These are phyloP conservation scores for Tragopan temminckii DNA, from an alignment of 2,797 vertebrate genomes.

Conservation along the genomic window DNA sequence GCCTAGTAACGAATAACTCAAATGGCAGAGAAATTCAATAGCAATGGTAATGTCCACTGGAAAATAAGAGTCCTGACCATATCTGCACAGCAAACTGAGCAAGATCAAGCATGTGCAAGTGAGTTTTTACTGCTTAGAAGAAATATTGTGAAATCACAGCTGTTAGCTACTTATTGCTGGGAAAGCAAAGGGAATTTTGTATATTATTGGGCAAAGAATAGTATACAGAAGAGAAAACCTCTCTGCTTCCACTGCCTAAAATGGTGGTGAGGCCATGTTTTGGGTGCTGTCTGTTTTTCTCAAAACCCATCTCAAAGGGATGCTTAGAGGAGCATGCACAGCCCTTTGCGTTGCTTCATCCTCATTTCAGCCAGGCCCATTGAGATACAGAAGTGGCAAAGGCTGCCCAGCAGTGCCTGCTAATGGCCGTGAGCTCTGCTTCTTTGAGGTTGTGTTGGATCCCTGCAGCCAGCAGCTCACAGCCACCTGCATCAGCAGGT, in stretches of 20 bases:
- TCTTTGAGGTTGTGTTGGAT: background rate
- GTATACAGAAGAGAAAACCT: constrained; percentile 29
- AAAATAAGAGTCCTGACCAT: background rate
- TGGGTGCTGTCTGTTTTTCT: background rate
- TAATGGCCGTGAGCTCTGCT: rapidly evolving
- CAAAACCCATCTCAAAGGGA: background rate
- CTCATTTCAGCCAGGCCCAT: rapidly evolving
- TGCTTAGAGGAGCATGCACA: rapidly evolving
- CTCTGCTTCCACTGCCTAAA: background rate
- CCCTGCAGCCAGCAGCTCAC: background rate
- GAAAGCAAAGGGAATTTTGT: constrained; percentile 34
- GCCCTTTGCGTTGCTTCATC: too few species aligned
- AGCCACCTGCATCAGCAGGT: rapidly evolving
- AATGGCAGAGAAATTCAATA: background rate
- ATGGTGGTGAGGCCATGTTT: background rate
- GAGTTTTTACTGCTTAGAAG: constrained; percentile 26
- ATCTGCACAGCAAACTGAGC: background rate
- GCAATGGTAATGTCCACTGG: background rate
- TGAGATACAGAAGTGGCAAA: rapidly evolving
- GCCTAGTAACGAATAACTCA: background rate
- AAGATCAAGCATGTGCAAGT: constrained; percentile 26
- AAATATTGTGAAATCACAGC: constrained; percentile 5
- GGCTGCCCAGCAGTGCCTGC: background rate
- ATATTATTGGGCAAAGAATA: constrained; percentile 47
- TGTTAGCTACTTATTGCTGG: constrained; percentile 42